These are phyloP conservation scores for Chelonoidis abingdonii DNA, from an alignment of 2,113 vertebrate genomes.

Conservation along the genomic window DNA sequence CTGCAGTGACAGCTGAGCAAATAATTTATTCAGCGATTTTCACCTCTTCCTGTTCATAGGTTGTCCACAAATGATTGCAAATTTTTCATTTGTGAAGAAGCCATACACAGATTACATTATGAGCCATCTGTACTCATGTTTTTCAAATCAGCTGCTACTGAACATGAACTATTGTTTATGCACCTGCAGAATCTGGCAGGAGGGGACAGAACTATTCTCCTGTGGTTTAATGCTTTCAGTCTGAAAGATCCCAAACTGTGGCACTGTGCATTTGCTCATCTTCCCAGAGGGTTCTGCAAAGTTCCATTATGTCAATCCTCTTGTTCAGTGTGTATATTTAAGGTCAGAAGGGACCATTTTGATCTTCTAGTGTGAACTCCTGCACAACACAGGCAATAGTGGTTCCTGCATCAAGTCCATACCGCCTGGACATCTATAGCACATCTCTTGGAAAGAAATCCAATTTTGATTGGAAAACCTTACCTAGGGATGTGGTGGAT, in stretches of 20 bases:
- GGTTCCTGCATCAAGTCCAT: background rate
- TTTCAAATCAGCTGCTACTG: background rate
- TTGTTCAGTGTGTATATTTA: background rate
- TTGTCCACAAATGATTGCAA: background rate
- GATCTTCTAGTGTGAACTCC: background rate
- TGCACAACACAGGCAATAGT: background rate
- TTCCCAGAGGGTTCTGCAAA: background rate
- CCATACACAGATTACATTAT: background rate
- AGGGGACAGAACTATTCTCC: background rate
- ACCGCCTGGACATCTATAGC: background rate
- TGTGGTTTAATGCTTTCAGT: background rate
- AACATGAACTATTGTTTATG: background rate
- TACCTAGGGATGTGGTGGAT: background rate
- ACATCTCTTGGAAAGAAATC: fast-evolving
- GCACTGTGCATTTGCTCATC: background rate
- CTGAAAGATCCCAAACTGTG: background rate
- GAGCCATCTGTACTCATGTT: background rate
- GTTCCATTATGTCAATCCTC: background rate
- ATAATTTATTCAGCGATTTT: background rate
- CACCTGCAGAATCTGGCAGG: background rate
- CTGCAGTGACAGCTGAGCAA: background rate
- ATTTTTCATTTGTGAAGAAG: background rate
- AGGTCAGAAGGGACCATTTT: background rate
- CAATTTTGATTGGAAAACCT: background rate
- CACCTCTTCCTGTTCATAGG: background rate